phyloP scores from a whole-genome alignment of 2,113 vertebrate genomes.

The Tragelaphus buxtoni region DNA sequence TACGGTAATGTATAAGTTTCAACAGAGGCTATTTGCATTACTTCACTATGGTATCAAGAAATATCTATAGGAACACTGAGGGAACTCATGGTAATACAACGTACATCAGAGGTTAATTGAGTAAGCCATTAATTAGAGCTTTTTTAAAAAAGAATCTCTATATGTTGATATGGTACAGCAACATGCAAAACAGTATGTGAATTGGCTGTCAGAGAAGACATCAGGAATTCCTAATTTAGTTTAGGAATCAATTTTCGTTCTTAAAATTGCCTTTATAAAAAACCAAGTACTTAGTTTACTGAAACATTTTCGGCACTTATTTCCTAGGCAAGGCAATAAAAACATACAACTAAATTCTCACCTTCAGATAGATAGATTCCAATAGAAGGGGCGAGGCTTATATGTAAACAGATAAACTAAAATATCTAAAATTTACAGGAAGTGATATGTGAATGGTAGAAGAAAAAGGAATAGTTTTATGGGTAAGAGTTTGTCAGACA shows the following conservation, averaged over 20 bases:
- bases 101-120: neutral
- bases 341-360: neutral
- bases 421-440: neutral
- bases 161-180: neutral
- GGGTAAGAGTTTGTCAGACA: neutral
- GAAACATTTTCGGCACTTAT: neutral
- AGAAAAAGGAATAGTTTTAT: neutral
- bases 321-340: neutral
- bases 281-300: neutral
- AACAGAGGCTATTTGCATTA: neutral
- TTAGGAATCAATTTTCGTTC: neutral
- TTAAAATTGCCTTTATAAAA: neutral
- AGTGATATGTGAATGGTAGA: too few species aligned
- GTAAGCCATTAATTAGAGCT: neutral
- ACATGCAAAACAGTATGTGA: neutral
- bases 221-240: neutral
- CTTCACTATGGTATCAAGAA: neutral
- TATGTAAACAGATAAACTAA: neutral
- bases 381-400: neutral
- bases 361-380: neutral
- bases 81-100: neutral
- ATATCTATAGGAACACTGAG: neutral
- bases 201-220: neutral
- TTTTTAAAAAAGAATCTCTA: neutral
- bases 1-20: neutral